These are phyloP conservation scores for Agapostemon virescens DNA, from an alignment of 2,888 invertebrate genomes.

Conservation along the genomic window DNA sequence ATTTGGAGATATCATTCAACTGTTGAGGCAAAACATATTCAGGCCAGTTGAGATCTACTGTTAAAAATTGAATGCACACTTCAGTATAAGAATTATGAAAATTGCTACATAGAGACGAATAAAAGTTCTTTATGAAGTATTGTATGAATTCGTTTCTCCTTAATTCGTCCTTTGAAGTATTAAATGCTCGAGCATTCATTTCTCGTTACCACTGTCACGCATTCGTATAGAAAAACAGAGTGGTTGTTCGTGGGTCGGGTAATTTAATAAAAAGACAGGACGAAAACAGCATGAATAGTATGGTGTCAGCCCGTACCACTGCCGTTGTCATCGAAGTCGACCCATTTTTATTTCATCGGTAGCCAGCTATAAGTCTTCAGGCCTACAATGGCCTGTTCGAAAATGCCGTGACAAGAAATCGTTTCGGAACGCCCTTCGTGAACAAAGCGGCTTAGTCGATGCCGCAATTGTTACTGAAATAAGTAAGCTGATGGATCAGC, in stretches of 20 bases:
- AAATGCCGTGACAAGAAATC: constrained; percentile 62
- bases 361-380: constrained; percentile 34
- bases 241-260: constrained; percentile 3
- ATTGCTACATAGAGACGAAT: too few species aligned
- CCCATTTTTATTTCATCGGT: constrained; percentile 58
- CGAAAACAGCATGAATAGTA: constrained; percentile 30
- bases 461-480: constrained; percentile 23
- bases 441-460: not conserved
- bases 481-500: constrained; percentile 19
- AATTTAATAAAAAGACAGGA: constrained; percentile 60
- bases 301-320: constrained; percentile 60
- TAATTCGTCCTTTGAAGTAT: constrained; percentile 2
- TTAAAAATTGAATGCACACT: too few species aligned
- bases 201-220: not conserved
- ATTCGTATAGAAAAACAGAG: not conserved
- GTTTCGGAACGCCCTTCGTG: constrained; percentile 39
- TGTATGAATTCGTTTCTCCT: not conserved
- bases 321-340: constrained; percentile 48
- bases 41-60: too few species aligned
- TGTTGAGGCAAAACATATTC: too few species aligned
- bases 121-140: too few species aligned
- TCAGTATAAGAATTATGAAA: too few species aligned
- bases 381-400: constrained; percentile 25
- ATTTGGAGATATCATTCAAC: too few species aligned
- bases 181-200: not conserved